Base-by-base conservation (phyloP, 2,888 invertebrate species). In the Hololepta plana region DNA sequence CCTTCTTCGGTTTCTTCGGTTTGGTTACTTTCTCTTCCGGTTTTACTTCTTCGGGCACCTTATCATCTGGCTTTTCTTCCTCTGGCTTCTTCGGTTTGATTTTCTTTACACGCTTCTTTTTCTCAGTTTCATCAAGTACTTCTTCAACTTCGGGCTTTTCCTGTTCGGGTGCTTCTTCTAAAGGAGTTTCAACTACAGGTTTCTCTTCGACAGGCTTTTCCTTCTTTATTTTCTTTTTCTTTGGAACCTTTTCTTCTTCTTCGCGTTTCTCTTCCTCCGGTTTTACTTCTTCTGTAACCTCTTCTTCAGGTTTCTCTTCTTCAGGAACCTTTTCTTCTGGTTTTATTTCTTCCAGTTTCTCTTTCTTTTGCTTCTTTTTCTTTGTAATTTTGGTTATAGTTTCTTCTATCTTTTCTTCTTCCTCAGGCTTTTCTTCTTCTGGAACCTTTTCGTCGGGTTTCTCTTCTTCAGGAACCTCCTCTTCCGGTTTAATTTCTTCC, bases 21-120 rank as follows among this genome's bases (percentile, higher is more conserved):
- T 34, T 34, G 30, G 40, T 33, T 12, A 23, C 31, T 20, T 23
- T 34, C 32, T 11, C 16, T 32, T 25, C 13, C 24, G 27, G 15
- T 17, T 16, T 31, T 27, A 11, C 24, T 24, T 17, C 32, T 21
- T 20, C 17, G n/a, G 29, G 24, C 2, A 17, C 22, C 15, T 17
- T 24, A 11, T 20, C 10, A 13, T 6, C 16, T 24, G 16, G 28
- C 41, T 33, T 44, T 47, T 26, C 41, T 43, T 6, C 42, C 39
- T 46, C 46, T 4, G 44, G 39, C 39, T 49, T 51, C 30, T 44
- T 49, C 4, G 80, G 53, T 53, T 77, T 77, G 2, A 77, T 57
- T 46, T 29, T 29, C 28, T 29, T 23, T 20, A 6, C 17, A 16
- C 24, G 23, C 5, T 28, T 28, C 17, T 15, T 24, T 26, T 25